These are phyloP conservation scores for Marronus borbonicus DNA, from an alignment of 2,888 invertebrate species.

Conservation along the genomic window DNA sequence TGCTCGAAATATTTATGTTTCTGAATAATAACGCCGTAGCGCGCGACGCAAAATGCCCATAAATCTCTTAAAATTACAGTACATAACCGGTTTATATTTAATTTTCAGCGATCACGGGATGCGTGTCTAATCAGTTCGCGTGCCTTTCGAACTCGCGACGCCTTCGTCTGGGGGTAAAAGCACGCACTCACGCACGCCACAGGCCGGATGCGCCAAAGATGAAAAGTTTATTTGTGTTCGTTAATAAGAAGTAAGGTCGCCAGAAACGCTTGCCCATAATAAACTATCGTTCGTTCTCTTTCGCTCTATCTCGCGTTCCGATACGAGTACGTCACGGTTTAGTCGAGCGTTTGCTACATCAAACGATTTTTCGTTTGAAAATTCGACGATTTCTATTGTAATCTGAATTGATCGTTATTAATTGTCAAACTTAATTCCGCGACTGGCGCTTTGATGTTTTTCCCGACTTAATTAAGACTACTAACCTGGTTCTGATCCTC, in stretches of 20 bases:
- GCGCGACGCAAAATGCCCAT: slow-evolving; percentile 20
- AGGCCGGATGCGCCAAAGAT: slow-evolving; percentile 59
- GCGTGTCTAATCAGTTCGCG: slow-evolving; percentile 51
- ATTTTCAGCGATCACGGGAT: slow-evolving; percentile 46
- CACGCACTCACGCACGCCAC: slow-evolving; percentile 45
- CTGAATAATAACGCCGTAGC: slow-evolving; percentile 23
- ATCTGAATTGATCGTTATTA: slow-evolving; percentile 42
- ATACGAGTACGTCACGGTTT: slow-evolving; percentile 58
- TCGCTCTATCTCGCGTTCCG: slow-evolving; percentile 56
- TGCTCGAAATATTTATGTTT: slow-evolving; percentile 6
- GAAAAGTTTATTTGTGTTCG: slow-evolving; percentile 59
- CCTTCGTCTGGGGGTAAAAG: slow-evolving; percentile 47
- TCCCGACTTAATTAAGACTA: slow-evolving; percentile 2
- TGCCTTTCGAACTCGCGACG: slow-evolving; percentile 45
- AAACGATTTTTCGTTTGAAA: slow-evolving; percentile 43
- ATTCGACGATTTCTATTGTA: slow-evolving; percentile 35
- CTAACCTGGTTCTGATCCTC: slow-evolving; percentile 1
- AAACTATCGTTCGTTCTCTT: slow-evolving; percentile 47
- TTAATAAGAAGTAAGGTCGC: slow-evolving; percentile 59
- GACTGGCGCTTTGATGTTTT: slow-evolving; percentile 33
- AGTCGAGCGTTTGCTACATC: slow-evolving; percentile 42
- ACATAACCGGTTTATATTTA: slow-evolving; percentile 44
- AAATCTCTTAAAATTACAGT: slow-evolving; percentile 41
- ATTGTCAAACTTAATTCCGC: slow-evolving; percentile 28
- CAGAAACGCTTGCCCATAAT: slow-evolving; percentile 59